A percentile compares a stretch with the other conserved stretches of the same genome.
Conservation (phyloP, 2,888 invertebrate species). For the Drosophila siamana region DNA sequence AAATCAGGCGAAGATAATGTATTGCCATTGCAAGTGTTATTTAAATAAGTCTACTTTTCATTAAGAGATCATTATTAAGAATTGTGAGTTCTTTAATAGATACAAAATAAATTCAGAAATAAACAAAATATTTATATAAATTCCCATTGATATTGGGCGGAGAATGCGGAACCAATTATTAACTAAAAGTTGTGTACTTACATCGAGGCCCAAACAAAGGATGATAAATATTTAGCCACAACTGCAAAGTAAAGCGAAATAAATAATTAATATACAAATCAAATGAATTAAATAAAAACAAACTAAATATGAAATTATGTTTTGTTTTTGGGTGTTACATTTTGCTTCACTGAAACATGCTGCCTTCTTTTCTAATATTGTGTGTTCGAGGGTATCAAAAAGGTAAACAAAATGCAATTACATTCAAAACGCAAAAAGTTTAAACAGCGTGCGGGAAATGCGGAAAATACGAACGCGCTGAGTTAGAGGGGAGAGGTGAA, state of each 20-base stretch:
- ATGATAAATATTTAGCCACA: neutral
- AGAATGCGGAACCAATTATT: too few species aligned
- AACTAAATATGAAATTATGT: too few species aligned
- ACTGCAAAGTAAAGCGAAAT: neutral
- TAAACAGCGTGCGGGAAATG: slow-evolving; percentile 29
- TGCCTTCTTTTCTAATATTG: neutral
- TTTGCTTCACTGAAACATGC: too few species aligned
- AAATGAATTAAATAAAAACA: neutral
- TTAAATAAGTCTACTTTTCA: too few species aligned
- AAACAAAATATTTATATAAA: too few species aligned
- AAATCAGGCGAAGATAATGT: too few species aligned
- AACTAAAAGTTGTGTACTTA: neutral
- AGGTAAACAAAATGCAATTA: slow-evolving; percentile 73
- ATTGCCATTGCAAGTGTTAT: too few species aligned
- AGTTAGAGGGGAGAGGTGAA: neutral
- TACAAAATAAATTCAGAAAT: too few species aligned
- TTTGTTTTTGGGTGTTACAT: too few species aligned
- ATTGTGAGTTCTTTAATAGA: too few species aligned
- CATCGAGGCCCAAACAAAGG: neutral
- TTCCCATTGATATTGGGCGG: too few species aligned
- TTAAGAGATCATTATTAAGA: too few species aligned
- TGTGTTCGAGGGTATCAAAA: slow-evolving; percentile 9
- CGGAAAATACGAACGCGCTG: neutral
- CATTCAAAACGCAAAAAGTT: slow-evolving; percentile 65
- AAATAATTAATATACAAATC: neutral